phyloP scores from a whole-genome alignment of 30 jellyfish, hydroid and myxozoan species.

The Pseudorhiza aurosa region DNA sequence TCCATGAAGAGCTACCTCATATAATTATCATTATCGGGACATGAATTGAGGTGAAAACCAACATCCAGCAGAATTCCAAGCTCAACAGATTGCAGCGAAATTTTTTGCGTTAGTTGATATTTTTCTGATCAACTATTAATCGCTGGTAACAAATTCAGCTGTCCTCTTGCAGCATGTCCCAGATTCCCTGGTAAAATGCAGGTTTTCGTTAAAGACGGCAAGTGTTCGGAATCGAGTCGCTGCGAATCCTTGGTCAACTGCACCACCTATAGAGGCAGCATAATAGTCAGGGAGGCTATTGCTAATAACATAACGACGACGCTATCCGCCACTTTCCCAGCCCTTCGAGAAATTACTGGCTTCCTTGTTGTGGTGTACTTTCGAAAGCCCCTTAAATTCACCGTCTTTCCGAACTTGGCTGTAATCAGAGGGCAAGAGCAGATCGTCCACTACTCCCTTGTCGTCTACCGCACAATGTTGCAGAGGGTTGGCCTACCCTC shows the following conservation, averaged over 20 bases:
- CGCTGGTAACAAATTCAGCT: too few relatives aligned
- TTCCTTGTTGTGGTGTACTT: constrained; percentile 43
- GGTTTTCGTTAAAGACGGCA: constrained; percentile 42
- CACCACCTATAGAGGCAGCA: constrained; percentile 71
- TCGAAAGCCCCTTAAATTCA: not conserved
- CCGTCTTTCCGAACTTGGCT: constrained; percentile 72
- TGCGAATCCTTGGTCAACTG: constrained; percentile 67
- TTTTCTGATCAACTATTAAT: too few relatives aligned
- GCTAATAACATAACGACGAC: not conserved
- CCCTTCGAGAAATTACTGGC: constrained; percentile 85
- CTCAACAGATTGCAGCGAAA: too few relatives aligned
- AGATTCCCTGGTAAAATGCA: too few relatives aligned
- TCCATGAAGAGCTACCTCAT: too few relatives aligned
- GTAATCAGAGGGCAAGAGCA: constrained; percentile 76
- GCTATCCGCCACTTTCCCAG: constrained; percentile 40
- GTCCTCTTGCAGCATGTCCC: too few relatives aligned
- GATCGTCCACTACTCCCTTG: constrained; percentile 77
- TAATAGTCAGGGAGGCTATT: constrained; percentile 48
- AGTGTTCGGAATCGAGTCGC: constrained; percentile 19
- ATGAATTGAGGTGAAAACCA: too few relatives aligned
- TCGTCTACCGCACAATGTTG: constrained; percentile 42
- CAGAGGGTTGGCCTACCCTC: constrained; percentile 61
- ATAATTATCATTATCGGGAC: too few relatives aligned
- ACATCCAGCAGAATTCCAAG: too few relatives aligned
- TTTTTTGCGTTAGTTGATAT: too few relatives aligned